These are phyloP conservation scores for Andricus grossulariae DNA, from an alignment of 1,140 invertebrate genomes.

Conservation along the genomic window DNA sequence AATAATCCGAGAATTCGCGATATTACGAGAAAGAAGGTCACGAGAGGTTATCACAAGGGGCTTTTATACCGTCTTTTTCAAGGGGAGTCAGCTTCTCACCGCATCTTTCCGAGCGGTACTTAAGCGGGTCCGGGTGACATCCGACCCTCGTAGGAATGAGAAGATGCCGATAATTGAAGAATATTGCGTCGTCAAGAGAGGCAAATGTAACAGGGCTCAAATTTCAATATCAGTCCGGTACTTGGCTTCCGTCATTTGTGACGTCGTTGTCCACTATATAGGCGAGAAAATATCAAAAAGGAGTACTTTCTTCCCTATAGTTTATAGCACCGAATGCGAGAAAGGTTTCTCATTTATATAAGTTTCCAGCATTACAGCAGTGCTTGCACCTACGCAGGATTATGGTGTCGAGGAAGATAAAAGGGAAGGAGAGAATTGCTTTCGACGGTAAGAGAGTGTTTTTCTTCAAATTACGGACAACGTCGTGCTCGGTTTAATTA, in stretches of 20 bases:
- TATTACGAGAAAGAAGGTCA: constrained; percentile 26
- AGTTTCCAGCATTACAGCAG: not conserved
- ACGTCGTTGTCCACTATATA: constrained; percentile 2
- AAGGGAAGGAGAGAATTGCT: not conserved
- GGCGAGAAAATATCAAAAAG: not conserved
- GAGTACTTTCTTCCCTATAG: not conserved
- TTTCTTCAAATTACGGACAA: not conserved
- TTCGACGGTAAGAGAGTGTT: not conserved
- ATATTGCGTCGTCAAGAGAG: constrained; percentile 27
- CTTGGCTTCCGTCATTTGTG: not conserved
- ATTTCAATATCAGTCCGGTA: constrained; percentile 6
- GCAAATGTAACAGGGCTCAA: constrained; percentile 14
- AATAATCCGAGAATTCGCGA: constrained; percentile 15
- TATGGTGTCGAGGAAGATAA: constrained; percentile 4
- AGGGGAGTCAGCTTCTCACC: not conserved
- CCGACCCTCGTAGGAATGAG: constrained; percentile 6
- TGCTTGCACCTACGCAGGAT: not conserved
- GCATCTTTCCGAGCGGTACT: constrained; percentile 6
- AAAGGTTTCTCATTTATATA: constrained; percentile 17
- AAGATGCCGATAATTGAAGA: constrained; percentile 31
- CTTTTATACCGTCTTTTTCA: constrained; percentile 20
- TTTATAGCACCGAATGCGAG: not conserved
- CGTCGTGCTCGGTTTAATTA: not conserved
- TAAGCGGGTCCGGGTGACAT: not conserved
- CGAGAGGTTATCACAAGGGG: constrained; percentile 21